Evolutionary conservation across 2,888 invertebrate genomes (phyloP).

Genomic region (Clivina fossor): DNA sequence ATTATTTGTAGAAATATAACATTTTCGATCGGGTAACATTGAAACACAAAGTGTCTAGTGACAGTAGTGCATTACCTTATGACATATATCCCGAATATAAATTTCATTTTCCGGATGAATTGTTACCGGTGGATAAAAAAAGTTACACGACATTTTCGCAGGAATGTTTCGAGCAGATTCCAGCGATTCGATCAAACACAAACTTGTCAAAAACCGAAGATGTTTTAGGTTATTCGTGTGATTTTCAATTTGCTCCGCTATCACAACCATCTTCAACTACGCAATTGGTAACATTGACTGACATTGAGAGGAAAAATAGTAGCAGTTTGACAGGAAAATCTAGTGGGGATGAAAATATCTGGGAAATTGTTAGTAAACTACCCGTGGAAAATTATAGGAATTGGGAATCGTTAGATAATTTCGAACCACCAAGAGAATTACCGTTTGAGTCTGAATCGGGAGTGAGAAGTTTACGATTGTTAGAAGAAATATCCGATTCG

Average conservation of each 20-base stretch:
- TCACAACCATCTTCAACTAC: too few relatives aligned
- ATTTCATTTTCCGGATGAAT: conserved; percentile 3
- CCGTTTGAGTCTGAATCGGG: conserved; percentile 50
- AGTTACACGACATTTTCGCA: conserved; percentile 2
- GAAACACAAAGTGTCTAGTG: conserved; percentile 37
- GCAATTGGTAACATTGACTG: too few relatives aligned
- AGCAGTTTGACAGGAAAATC: too few relatives aligned
- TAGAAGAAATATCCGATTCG: conserved; percentile 40
- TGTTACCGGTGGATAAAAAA: background rate
- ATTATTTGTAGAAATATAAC: conserved; percentile 15
- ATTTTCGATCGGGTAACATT: conserved; percentile 19
- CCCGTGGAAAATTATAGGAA: conserved; percentile 44
- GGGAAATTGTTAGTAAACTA: conserved; percentile 46
- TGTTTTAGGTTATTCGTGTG: conserved; percentile 11
- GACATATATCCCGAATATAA: conserved; percentile 35
- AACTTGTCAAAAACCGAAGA: background rate
- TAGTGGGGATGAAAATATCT: too few relatives aligned
- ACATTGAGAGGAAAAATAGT: background rate
- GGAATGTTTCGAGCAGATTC: conserved; percentile 5
- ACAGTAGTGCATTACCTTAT: conserved; percentile 39
- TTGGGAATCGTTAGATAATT: conserved; percentile 50
- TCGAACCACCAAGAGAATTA: conserved; percentile 47
- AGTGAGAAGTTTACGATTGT: conserved; percentile 45
- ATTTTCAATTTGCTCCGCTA: conserved; percentile 16
- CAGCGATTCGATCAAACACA: background rate